A percentile compares a stretch with the other conserved stretches of the same genome.
These are phyloP conservation scores for Tautogolabrus adspersus DNA, from an alignment of 2,113 vertebrate genomes.

Conservation along the genomic window DNA sequence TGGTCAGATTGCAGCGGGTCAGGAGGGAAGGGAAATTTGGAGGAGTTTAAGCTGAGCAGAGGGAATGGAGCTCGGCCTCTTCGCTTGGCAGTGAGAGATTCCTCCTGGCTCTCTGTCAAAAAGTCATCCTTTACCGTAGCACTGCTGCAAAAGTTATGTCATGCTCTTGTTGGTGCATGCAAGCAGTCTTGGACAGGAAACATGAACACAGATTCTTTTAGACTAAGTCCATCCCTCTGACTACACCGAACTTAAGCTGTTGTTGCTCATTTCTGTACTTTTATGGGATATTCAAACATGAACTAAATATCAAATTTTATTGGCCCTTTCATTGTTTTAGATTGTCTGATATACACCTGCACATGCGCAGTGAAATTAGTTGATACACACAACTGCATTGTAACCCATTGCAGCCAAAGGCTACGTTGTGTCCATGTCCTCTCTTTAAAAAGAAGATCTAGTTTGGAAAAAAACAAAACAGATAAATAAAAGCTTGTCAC, in stretches of 20 bases:
- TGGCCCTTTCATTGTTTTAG: not conserved
- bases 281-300: not conserved
- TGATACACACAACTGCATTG: no score
- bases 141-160: conserved; percentile 64
- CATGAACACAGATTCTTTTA: conserved; percentile 31
- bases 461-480: no score
- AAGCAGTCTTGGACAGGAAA: conserved; percentile 33
- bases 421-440: no score
- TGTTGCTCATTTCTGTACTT: not conserved
- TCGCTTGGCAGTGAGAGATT: conserved; percentile 75
- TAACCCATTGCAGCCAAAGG: no score
- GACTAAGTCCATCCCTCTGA: not conserved
- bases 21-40: conserved; percentile 70
- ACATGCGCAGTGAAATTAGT: not conserved
- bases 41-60: conserved; percentile 64
- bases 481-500: no score
- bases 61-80: conserved; percentile 75
- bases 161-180: conserved; percentile 42
- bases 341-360: not conserved
- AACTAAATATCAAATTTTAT: not conserved
- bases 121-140: conserved; percentile 49
- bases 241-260: not conserved
- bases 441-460: no score
- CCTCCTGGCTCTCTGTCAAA: conserved; percentile 68
- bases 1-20: conserved; percentile 68